Percentiles rank a stretch among this genome's conserved stretches.
phyloP scores from a whole-genome alignment of 2,113 vertebrate genomes.

The Brienomyrus brachyistius region DNA sequence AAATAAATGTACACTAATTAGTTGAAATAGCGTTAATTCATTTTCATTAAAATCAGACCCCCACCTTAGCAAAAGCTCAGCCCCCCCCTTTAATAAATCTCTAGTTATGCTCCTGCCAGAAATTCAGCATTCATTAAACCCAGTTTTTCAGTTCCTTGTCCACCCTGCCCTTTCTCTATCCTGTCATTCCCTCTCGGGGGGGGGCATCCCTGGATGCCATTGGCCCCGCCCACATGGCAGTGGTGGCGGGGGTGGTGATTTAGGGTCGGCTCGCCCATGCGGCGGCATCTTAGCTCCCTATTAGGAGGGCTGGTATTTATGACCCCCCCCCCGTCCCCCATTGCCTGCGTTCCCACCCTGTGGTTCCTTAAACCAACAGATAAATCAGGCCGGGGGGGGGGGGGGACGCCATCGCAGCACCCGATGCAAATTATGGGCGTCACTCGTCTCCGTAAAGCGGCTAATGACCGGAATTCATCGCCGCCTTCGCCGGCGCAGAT shows the following conservation, averaged over 20 bases:
- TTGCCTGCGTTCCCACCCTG: neutral
- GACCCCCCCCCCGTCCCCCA: conserved; percentile 14
- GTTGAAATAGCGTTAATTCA: neutral
- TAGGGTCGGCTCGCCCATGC: conserved; percentile 38
- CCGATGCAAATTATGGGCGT: conserved; percentile 47
- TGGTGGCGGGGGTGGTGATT: conserved; percentile 37
- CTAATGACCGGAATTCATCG: conserved; percentile 47
- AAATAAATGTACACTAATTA: neutral
- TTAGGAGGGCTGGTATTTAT: conserved; percentile 48
- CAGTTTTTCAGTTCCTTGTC: neutral
- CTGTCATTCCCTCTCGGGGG: neutral
- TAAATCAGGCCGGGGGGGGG: conserved; percentile 38
- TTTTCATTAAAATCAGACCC: neutral
- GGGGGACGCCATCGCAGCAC: conserved; percentile 30
- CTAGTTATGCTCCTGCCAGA: neutral
- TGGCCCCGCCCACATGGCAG: neutral
- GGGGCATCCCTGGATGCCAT: neutral
- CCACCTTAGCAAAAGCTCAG: neutral
- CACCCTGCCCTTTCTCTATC: neutral
- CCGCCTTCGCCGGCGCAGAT: neutral
- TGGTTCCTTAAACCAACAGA: conserved; percentile 51
- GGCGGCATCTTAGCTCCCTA: conserved; percentile 50
- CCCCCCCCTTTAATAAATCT: neutral
- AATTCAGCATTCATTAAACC: neutral
- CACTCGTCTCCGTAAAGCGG: conserved; percentile 46